Percentiles rank a stretch among this genome's conserved stretches.
Conservation (phyloP, 2,113 vertebrate species). For the Nansenia antarctica region DNA sequence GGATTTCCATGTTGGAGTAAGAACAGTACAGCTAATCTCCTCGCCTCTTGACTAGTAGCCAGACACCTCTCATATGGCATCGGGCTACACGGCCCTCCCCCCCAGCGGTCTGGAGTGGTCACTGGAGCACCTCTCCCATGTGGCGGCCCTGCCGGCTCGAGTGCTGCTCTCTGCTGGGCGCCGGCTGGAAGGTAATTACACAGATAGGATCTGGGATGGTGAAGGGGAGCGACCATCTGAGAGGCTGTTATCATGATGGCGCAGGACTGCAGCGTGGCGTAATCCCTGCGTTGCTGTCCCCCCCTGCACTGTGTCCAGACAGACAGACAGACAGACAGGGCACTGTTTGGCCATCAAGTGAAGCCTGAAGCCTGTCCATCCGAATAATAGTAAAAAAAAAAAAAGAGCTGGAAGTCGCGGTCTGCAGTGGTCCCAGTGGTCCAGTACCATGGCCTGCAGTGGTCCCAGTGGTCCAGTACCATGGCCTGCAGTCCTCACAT, state of each 20-base stretch:
- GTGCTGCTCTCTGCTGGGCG: conserved; percentile 28
- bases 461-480: too few relatives aligned
- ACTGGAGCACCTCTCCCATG: background rate
- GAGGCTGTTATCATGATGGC: conserved; percentile 54
- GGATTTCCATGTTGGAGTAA: too few relatives aligned
- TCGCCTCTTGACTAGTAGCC: background rate
- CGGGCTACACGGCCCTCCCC: too few relatives aligned
- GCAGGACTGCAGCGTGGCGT: conserved; percentile 23
- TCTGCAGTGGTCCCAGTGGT: too few relatives aligned
- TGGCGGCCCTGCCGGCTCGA: conserved; percentile 15
- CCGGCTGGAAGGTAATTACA: conserved; percentile 64
- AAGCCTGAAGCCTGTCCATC: background rate
- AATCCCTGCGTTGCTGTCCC: background rate
- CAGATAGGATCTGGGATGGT: conserved; percentile 65
- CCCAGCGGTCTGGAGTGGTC: background rate
- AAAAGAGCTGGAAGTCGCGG: too few relatives aligned
- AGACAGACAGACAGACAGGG: background rate
- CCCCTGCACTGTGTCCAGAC: background rate
- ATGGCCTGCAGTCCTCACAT: background rate
- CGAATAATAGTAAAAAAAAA: background rate
- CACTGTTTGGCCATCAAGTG: background rate
- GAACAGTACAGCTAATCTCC: too few relatives aligned
- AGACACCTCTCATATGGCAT: background rate
- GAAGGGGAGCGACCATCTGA: conserved; percentile 49
- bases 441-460: too few relatives aligned